These are phyloP conservation scores for human (Homo sapiens) DNA, from an alignment of 2,113 vertebrate species.

Conservation along the genomic window GRCh38 chrX:45773001-45773500, in stretches of 20 bases:
- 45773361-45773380: neutral
- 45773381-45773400: neutral
- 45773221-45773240: neutral
- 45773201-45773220: neutral
- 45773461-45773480: slow-evolving; percentile 50
- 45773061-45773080: neutral
- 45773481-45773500: neutral
- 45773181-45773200: neutral
- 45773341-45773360: neutral
- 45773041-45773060: slow-evolving; percentile 12
- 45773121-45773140: neutral
- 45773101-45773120: neutral
- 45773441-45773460: slow-evolving; percentile 32
- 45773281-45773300: neutral
- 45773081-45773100: slow-evolving; percentile 14
- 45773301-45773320: neutral
- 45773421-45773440: slow-evolving; percentile 14
- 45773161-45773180: neutral
- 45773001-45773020: slow-evolving; percentile 23
- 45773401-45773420: neutral
- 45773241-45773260: neutral
- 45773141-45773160: neutral
- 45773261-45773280: neutral
- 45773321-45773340: neutral
- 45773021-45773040: neutral